Conservation (phyloP, 1,140 invertebrate species). For the Drosophila oshimai region DNA sequence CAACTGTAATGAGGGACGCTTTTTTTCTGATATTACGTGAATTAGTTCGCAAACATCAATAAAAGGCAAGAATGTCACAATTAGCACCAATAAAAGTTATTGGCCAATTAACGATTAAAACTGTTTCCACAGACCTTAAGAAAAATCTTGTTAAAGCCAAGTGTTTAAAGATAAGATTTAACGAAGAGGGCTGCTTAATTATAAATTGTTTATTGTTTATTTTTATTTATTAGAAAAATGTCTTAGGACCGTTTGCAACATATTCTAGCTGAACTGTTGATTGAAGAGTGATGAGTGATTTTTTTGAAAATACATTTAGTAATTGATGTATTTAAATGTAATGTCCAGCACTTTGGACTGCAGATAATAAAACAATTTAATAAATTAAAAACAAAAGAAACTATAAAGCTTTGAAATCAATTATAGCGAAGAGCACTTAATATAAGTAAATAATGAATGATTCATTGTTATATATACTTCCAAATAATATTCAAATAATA, state of each 20-base stretch:
- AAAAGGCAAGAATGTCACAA: conserved; percentile 32
- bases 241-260: too few relatives aligned
- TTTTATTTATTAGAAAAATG: too few relatives aligned
- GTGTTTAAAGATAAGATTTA: not conserved
- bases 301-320: too few relatives aligned
- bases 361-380: not conserved
- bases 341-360: not conserved
- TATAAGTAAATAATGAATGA: not conserved
- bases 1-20: conserved; percentile 10
- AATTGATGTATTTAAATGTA: too few relatives aligned
- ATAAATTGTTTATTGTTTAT: too few relatives aligned
- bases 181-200: not conserved
- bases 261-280: too few relatives aligned
- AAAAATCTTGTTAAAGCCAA: not conserved
- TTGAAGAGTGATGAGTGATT: too few relatives aligned
- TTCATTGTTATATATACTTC: conserved; percentile 5
- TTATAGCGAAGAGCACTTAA: too few relatives aligned
- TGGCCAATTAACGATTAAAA: conserved; percentile 16
- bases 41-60: conserved; percentile 15
- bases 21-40: conserved; percentile 32
- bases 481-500: not conserved
- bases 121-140: not conserved
- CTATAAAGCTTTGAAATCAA: too few relatives aligned
- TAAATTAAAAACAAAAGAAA: too few relatives aligned
- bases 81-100: conserved; percentile 28